phyloP scores from a whole-genome alignment of 2,113 vertebrate species.

The Laticauda laticaudata region DNA sequence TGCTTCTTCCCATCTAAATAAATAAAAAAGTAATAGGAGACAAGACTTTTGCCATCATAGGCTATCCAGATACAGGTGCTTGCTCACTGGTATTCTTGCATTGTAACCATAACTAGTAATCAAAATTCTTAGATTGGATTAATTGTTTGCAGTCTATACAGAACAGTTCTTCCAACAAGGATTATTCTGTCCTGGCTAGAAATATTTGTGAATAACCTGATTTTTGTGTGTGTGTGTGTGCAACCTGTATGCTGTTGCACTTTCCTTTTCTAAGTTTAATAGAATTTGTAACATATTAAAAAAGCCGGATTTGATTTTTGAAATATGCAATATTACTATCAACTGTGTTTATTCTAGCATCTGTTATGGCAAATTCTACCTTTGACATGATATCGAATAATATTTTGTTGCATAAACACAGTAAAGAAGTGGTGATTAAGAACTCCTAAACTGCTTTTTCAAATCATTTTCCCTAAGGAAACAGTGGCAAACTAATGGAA shows the following conservation, averaged over 20 bases:
- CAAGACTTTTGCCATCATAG: not conserved
- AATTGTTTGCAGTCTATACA: not conserved
- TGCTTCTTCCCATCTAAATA: not conserved
- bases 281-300: not conserved
- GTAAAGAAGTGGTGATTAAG: not conserved
- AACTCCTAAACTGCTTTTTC: not conserved
- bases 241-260: not conserved
- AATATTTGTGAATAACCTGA: not conserved
- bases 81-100: not conserved
- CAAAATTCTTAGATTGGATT: not conserved
- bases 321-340: not conserved
- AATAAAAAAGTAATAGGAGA: not conserved
- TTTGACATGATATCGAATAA: slow-evolving; percentile 17
- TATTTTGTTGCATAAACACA: not conserved
- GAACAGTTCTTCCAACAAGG: not conserved
- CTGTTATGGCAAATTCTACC: not conserved
- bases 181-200: not conserved
- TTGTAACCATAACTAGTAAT: not conserved
- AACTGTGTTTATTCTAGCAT: not conserved
- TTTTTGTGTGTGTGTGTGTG: too few relatives aligned
- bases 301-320: not conserved
- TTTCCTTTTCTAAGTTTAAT: not conserved
- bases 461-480: not conserved
- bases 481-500: slow-evolving; percentile 49
- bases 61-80: not conserved